These are phyloP conservation scores for Calcarius ornatus DNA, from an alignment of 2,113 vertebrate genomes.

Conservation along the genomic window DNA sequence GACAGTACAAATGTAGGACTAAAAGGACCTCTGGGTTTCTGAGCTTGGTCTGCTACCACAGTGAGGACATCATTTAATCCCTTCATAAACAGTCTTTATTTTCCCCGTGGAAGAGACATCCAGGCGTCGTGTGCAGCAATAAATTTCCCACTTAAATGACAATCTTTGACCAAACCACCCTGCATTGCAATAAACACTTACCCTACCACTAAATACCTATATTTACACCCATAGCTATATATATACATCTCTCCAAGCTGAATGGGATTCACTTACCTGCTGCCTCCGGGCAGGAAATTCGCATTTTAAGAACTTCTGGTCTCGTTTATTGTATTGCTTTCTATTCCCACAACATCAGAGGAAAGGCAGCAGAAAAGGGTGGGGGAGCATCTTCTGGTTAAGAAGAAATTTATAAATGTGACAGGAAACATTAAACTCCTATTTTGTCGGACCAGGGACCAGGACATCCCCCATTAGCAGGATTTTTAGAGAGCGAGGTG, in stretches of 20 bases:
- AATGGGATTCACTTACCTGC: slow-evolving; percentile 64
- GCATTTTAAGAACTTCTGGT: slow-evolving; percentile 59
- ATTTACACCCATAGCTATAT: slow-evolving; percentile 28
- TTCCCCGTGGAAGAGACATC: not conserved
- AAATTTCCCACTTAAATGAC: not conserved
- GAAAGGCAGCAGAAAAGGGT: slow-evolving; percentile 36
- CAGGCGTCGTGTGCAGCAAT: not conserved
- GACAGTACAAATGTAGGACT: not conserved
- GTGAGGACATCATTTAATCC: not conserved
- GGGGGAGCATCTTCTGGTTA: slow-evolving; percentile 6
- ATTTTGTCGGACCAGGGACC: not conserved
- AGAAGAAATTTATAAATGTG: not conserved
- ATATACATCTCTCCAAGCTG: not conserved
- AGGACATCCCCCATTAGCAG: not conserved
- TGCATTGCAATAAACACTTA: not conserved
- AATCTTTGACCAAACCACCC: not conserved
- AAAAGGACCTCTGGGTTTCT: not conserved
- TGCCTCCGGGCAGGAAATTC: slow-evolving; percentile 66
- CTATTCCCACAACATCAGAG: slow-evolving; percentile 74
- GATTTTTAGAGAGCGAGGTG: not conserved
- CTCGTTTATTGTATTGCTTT: slow-evolving; percentile 58
- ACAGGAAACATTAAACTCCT: slow-evolving; percentile 48
- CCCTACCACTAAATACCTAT: not conserved
- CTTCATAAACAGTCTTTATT: not conserved
- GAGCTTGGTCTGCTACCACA: not conserved